Base-by-base conservation (phyloP, 2,797 vertebrate species). In the Cossypha caffra region DNA sequence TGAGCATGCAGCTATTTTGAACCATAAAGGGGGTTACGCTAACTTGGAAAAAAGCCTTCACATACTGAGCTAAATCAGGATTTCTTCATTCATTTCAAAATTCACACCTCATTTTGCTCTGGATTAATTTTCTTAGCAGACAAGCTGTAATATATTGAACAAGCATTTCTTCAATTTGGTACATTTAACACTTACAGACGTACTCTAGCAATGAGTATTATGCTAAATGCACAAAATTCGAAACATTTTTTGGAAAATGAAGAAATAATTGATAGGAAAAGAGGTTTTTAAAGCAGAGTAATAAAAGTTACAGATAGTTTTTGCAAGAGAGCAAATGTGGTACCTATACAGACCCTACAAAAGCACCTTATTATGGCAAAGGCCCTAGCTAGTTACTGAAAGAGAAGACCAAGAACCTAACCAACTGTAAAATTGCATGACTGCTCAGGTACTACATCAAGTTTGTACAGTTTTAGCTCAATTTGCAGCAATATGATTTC, bases 101-200 rank as follows among this genome's bases (percentile, higher is more conserved):
- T 74, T 96, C 91, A 92, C 91, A 94, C 89, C 54, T 94, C 87
- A 72, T 92, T 95, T 93, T 94, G 68, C 14, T 51, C 76, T 71
- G 47, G 45, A 87, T 84, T 89, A 86, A 88, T 92, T 64, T 94
- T 82, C 72, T 92, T 67, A 86, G 78, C 71, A 96, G 93, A 92
- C 55, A 93, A 82, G 24, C 66, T 43, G 37, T 38, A 54, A 81
- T 55, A 61, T 17, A 79, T 14, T 88, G 61, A 78, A 66, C 18
- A 74, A 83, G 61, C 42, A 86, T 81, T 78, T 93, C 37, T 33
- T 94, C 43, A 2, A 38, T 62, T 90, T 58, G 68, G 42, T 90
- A 54, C 28, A 80, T 75, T 90, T 77, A 91, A 85, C 61, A 59
- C 64, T 45, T 74, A 74, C 15, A 88, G 23, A 35, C 14, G 18